Base-by-base conservation (phyloP, 2,888 invertebrate genomes). In the Ypsolopha scabrella region DNA sequence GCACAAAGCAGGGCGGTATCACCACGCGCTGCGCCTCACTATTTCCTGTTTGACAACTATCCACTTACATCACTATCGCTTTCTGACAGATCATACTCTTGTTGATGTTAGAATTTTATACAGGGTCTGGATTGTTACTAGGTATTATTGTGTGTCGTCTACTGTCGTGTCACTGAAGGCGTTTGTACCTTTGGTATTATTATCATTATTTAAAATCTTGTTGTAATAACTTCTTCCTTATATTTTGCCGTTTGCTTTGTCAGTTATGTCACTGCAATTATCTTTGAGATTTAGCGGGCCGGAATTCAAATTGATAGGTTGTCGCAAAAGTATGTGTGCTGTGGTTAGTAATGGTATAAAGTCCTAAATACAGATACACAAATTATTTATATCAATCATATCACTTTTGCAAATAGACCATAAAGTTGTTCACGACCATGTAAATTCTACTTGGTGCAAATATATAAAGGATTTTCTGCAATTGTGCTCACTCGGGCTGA, bases 41-140 rank as follows among this genome's bases (percentile, higher is more conserved):
- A 72, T 80, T 85, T 86, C 85, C 85, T 86, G 86, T 81, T 85
- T 81, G 80, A 85, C 85, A 75, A 82, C 85, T 83, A 85, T 82
- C 77, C 72, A 75, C 83, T 83, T 80, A 82, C 83, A 83, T 83
- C 83, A 83, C 85, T 86, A 80, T 83, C 77, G 79, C 77, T 83
- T 82, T 81, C 83, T 83, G 83, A 24, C 24, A 24, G 2, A 24
- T 24, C 24, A 24, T 72, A 75, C 75, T 74, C 75, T 76, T 69
- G 72, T 71, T 75, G 66, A 70, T 77, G 79, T 82, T 83, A 82
- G 82, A 81, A 72, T 68, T 71, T 75, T 72, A 72, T 72, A 75
- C 77, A 77, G 80, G 85, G 82, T 78, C 80, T 72, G 70, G 67
- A 63, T 64, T 73, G 82, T 82, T 83, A 76, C 81, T 79, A 81